These are phyloP conservation scores for Phyllotreta striolata DNA, from an alignment of 2,888 invertebrate genomes.

Conservation along the genomic window DNA sequence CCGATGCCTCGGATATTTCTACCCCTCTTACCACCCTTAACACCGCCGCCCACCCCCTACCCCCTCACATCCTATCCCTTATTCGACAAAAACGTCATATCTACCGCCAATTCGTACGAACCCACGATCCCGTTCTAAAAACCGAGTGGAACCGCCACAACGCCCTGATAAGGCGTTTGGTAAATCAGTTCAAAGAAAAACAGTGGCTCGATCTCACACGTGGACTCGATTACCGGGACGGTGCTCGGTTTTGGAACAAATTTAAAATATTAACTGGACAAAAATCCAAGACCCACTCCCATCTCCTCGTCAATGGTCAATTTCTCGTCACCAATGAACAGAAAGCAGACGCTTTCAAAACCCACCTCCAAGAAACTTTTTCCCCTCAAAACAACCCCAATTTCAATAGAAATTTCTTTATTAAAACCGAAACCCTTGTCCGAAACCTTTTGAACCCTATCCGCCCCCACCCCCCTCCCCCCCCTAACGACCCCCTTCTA, in stretches of 20 bases:
- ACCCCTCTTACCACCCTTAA: no score
- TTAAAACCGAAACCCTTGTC: neutral
- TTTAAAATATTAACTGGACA: neutral
- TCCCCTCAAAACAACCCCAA: neutral
- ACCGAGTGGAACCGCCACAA: no score
- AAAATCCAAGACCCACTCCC: neutral
- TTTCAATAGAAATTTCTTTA: neutral
- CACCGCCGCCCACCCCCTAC: no score
- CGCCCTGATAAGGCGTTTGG: neutral
- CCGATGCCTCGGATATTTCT: no score
- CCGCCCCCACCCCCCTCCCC: neutral
- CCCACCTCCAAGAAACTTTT: neutral
- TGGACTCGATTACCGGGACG: neutral
- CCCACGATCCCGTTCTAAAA: constrained; percentile 4
- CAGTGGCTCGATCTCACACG: neutral
- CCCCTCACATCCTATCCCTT: no score
- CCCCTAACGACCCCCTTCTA: neutral
- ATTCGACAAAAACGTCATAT: neutral
- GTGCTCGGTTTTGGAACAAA: neutral
- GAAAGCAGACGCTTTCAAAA: neutral
- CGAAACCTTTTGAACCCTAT: neutral
- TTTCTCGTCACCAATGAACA: neutral
- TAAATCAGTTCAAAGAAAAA: neutral
- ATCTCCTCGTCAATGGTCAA: neutral
- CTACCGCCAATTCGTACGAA: neutral